phyloP scores from a whole-genome alignment of 2,113 vertebrate genomes.

The Mixornis gularis region DNA sequence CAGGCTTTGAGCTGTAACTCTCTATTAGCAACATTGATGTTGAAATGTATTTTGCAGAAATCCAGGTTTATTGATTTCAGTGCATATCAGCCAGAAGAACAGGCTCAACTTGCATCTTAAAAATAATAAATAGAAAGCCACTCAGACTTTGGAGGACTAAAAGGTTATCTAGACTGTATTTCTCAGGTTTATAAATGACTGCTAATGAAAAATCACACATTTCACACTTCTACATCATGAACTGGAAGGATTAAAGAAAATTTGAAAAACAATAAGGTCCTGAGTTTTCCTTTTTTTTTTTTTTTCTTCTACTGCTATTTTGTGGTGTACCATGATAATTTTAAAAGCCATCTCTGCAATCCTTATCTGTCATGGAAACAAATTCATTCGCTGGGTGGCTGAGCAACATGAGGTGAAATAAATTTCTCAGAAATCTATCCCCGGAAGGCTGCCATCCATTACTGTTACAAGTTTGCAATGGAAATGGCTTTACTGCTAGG shows the following conservation, averaged over 20 bases:
- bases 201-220: slow-evolving; percentile 15
- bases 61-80: background rate
- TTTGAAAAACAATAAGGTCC: background rate
- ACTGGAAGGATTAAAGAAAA: slow-evolving; percentile 39
- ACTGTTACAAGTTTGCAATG: slow-evolving; percentile 66
- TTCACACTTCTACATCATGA: slow-evolving; percentile 1
- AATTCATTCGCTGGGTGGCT: slow-evolving; percentile 65
- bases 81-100: background rate
- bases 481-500: slow-evolving; percentile 58
- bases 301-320: slow-evolving; percentile 10
- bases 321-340: slow-evolving; percentile 50
- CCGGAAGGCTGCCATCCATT: slow-evolving; percentile 72
- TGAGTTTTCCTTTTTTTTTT: background rate
- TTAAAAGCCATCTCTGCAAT: slow-evolving; percentile 63
- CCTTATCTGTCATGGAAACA: slow-evolving; percentile 66
- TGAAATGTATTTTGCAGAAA: slow-evolving; percentile 4
- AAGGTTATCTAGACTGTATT: background rate
- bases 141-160: background rate
- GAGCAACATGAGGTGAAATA: slow-evolving; percentile 69
- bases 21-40: background rate
- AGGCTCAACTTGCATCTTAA: background rate
- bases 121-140: background rate
- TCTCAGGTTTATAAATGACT: slow-evolving; percentile 34
- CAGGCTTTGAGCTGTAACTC: background rate
- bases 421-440: slow-evolving; percentile 70